Evolutionary conservation across 2,113 vertebrate genomes (phyloP).

Genomic region (Otus sunia): DNA sequence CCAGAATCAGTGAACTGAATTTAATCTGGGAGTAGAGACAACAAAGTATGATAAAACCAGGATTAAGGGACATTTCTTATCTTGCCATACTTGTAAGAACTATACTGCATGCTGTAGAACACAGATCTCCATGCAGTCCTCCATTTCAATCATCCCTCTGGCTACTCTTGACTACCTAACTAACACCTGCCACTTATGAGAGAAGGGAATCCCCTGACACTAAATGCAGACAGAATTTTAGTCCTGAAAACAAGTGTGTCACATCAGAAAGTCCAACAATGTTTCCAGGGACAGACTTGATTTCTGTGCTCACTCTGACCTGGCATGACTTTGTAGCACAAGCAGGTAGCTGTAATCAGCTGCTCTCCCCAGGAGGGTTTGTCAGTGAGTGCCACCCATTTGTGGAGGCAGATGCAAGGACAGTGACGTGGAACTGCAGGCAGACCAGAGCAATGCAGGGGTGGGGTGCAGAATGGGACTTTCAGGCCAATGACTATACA

Average conservation of each 20-base stretch:
- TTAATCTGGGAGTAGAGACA: neutral
- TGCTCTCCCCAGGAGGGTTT: neutral
- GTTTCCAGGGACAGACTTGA: neutral
- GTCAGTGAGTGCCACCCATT: neutral
- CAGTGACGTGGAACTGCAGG: neutral
- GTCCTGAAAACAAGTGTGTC: neutral
- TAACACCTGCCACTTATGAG: neutral
- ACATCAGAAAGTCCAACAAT: neutral
- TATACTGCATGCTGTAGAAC: rapidly evolving
- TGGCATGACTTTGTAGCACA: rapidly evolving
- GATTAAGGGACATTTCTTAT: neutral
- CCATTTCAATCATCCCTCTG: neutral
- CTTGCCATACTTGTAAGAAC: neutral
- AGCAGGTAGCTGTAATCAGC: neutral
- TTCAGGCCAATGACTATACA: neutral
- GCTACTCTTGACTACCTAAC: neutral
- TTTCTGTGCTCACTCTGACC: neutral
- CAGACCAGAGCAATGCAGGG: neutral
- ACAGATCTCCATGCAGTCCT: rapidly evolving
- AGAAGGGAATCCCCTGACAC: neutral
- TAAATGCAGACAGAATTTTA: neutral
- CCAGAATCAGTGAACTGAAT: neutral
- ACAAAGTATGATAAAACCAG: neutral
- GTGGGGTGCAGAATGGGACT: rapidly evolving
- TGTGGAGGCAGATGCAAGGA: neutral